These are phyloP conservation scores for Catharus fuscescens DNA, from an alignment of 2,113 vertebrate genomes.

Conservation along the genomic window DNA sequence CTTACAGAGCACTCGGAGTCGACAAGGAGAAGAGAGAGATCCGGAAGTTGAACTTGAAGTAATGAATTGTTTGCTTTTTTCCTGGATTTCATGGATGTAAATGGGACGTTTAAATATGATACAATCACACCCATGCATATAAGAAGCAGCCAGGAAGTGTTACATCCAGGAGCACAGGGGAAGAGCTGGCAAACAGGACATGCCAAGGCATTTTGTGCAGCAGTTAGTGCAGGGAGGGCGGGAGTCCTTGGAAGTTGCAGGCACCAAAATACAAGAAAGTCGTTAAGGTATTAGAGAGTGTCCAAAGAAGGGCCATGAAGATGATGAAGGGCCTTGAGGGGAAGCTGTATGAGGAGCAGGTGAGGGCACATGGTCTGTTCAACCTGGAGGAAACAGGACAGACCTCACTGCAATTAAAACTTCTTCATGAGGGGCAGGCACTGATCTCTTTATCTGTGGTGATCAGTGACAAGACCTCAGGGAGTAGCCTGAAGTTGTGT, in stretches of 20 bases:
- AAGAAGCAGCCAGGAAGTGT: neutral
- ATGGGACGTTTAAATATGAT: neutral
- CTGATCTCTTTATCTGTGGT: neutral
- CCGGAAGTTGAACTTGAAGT: slow-evolving; percentile 97
- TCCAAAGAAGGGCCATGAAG: neutral
- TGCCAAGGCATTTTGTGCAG: neutral
- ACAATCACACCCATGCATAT: neutral
- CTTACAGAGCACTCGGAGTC: slow-evolving; percentile 92
- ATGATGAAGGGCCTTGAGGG: neutral
- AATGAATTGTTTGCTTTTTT: slow-evolving; percentile 46
- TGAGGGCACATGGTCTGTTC: neutral
- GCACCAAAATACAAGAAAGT: neutral
- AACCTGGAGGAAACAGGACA: neutral
- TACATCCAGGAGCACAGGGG: neutral
- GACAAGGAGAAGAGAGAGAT: slow-evolving; percentile 96
- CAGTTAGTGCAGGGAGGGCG: neutral
- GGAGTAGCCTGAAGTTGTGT: neutral
- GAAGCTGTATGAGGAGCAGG: neutral
- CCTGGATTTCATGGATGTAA: neutral
- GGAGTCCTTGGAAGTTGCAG: neutral
- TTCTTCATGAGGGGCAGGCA: fast-evolving
- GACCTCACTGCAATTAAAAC: too few species aligned
- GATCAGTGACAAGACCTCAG: too few species aligned
- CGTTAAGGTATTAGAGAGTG: neutral
- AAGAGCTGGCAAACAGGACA: neutral